These are phyloP conservation scores for Chaenocephalus aceratus DNA, from an alignment of 2,113 vertebrate genomes.

Conservation along the genomic window DNA sequence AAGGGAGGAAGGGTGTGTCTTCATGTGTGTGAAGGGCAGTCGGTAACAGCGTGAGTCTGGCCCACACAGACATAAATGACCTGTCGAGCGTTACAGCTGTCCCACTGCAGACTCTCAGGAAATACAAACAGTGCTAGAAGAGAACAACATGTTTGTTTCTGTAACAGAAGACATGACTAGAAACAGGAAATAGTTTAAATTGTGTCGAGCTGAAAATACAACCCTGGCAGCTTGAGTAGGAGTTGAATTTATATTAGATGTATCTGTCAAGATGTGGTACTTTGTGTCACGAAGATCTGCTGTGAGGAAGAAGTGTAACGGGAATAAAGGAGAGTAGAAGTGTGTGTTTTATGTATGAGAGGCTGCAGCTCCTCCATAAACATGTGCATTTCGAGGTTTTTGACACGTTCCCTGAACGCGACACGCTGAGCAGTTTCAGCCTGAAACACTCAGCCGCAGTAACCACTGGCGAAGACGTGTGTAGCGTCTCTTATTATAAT, in stretches of 20 bases:
- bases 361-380: slow-evolving; percentile 21
- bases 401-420: neutral
- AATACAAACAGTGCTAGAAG: neutral
- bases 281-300: neutral
- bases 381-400: neutral
- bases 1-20: neutral
- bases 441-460: neutral
- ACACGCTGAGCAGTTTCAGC: neutral
- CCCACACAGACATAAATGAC: neutral
- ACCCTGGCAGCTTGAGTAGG: no score
- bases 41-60: neutral
- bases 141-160: neutral
- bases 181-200: no score
- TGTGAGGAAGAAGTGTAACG: neutral
- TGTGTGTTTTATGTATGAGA: neutral
- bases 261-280: neutral
- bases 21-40: neutral
- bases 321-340: no score
- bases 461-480: neutral
- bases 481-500: neutral
- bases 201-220: neutral
- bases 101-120: neutral
- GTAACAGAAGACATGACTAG: neutral
- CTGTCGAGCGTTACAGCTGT: neutral
- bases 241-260: neutral